Conservation (phyloP, 2,113 vertebrate genomes). For the Datnioides undecimradiatus region DNA sequence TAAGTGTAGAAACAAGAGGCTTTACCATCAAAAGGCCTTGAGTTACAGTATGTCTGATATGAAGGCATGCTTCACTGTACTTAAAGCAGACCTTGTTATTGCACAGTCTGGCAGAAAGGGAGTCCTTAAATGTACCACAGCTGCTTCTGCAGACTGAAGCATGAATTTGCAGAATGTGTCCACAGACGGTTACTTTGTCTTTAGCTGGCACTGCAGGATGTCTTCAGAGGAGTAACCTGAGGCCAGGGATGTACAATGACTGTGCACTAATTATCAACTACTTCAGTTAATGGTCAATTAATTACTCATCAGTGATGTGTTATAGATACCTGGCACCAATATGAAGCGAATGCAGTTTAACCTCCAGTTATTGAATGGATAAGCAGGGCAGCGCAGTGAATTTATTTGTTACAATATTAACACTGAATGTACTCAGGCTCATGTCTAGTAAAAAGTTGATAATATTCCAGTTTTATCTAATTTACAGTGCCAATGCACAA, state of each 20-base stretch:
- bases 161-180: constrained; percentile 39
- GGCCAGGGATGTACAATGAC: constrained; percentile 29
- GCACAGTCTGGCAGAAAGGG: background rate
- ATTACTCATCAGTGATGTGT: constrained; percentile 64
- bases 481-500: constrained; percentile 10
- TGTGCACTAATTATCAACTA: constrained; percentile 53
- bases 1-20: background rate
- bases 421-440: background rate
- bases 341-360: constrained; percentile 34
- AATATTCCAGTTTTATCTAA: background rate
- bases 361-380: constrained; percentile 26
- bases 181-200: constrained; percentile 19
- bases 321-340: constrained; percentile 57
- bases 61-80: background rate
- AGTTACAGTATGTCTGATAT: background rate
- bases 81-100: background rate
- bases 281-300: constrained; percentile 59
- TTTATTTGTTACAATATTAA: constrained; percentile 9
- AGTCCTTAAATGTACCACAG: constrained; percentile 34
- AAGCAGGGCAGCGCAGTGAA: background rate
- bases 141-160: constrained; percentile 32
- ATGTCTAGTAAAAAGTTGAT: background rate
- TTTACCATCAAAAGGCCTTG: background rate
- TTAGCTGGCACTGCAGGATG: constrained; percentile 33
- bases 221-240: constrained; percentile 49